Percentiles rank a stretch among this genome's conserved stretches.
These are phyloP conservation scores for Perodicticus potto DNA, from an alignment of 2,797 vertebrate genomes.

Conservation along the genomic window DNA sequence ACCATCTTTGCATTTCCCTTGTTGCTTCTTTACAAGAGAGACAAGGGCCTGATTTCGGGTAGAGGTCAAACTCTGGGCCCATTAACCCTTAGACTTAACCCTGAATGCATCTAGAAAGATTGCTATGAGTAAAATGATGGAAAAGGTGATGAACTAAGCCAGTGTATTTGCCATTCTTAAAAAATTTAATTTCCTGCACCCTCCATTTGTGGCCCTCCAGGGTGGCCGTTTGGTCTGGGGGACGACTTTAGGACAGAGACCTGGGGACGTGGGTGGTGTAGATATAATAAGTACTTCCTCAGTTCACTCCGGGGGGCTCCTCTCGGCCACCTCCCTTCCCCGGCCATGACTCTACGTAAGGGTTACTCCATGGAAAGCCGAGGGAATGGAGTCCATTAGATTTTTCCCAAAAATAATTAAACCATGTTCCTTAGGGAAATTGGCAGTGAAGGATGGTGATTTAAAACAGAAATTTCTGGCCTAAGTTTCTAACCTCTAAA, in stretches of 20 bases:
- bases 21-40: neutral
- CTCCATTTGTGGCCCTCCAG: neutral
- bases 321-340: neutral
- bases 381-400: neutral
- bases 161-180: neutral
- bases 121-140: neutral
- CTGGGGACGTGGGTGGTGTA: neutral
- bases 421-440: constrained; percentile 26
- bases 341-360: neutral
- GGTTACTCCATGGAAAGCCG: neutral
- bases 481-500: constrained; percentile 10
- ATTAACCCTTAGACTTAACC: neutral
- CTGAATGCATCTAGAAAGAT: neutral
- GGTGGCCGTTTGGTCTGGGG: neutral
- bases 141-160: neutral
- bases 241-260: neutral
- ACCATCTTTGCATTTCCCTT: neutral
- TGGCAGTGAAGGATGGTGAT: constrained; percentile 39
- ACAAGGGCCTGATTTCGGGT: fast-evolving
- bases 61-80: neutral
- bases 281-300: neutral
- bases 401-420: neutral
- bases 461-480: constrained; percentile 59
- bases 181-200: constrained; percentile 31
- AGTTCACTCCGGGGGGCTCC: neutral